These are phyloP conservation scores for Denticeps clupeoides DNA, from an alignment of 2,797 vertebrate species.

Conservation along the genomic window DNA sequence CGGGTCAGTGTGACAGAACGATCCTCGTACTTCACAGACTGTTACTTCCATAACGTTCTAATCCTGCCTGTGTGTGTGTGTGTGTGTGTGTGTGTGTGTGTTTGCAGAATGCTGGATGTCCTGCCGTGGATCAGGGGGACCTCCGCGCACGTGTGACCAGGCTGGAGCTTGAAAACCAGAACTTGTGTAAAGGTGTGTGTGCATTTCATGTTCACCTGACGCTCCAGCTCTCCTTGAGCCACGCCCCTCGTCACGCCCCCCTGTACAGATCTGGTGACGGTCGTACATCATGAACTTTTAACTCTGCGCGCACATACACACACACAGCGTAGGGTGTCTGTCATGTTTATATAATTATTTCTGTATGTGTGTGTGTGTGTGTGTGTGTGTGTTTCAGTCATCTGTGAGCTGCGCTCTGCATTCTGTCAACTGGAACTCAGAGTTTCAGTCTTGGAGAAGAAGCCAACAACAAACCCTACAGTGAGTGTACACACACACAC, in stretches of 20 bases:
- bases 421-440: constrained; percentile 76
- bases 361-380: constrained; percentile 61
- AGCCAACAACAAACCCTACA: constrained; percentile 19
- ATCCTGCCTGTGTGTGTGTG: background rate
- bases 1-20: too few species aligned
- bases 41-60: background rate
- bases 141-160: constrained; percentile 69
- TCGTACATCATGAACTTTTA: constrained; percentile 14
- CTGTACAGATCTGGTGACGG: background rate
- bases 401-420: constrained; percentile 62
- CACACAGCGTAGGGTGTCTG: constrained; percentile 42
- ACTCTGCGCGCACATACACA: constrained; percentile 43
- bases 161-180: constrained; percentile 82
- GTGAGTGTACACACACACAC: background rate
- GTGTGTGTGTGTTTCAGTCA: constrained; percentile 22
- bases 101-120: background rate
- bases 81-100: background rate
- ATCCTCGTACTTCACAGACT: background rate
- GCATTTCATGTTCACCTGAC: background rate
- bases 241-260: background rate
- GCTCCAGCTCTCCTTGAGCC: background rate
- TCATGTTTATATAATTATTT: too few species aligned
- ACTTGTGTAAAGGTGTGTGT: constrained; percentile 56
- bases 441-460: constrained; percentile 69
- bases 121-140: constrained; percentile 61